phyloP scores from a whole-genome alignment of 2,113 vertebrate species.

The Elanus axillaris region DNA sequence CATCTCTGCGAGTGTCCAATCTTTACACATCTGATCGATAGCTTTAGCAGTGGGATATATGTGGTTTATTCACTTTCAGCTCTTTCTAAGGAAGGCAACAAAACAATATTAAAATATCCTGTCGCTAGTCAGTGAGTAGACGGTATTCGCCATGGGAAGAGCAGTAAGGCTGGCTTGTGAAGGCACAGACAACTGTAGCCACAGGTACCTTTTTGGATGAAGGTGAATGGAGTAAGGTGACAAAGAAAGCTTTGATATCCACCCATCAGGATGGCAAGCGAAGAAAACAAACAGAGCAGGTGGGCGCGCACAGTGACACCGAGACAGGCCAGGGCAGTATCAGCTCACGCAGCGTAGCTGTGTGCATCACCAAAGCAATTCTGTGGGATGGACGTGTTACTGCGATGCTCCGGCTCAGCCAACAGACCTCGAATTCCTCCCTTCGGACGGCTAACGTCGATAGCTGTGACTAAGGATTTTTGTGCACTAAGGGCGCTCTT shows the following conservation, averaged over 20 bases:
- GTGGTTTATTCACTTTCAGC: not conserved
- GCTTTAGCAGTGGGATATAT: not conserved
- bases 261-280: not conserved
- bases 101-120: not conserved
- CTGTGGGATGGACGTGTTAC: accelerated
- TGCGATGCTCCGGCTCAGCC: accelerated
- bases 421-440: not conserved
- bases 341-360: not conserved
- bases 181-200: not conserved
- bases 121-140: not conserved
- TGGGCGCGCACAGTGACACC: not conserved
- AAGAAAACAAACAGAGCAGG: not conserved
- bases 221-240: not conserved
- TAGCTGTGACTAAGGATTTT: not conserved
- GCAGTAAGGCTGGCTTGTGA: not conserved
- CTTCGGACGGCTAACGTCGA: not conserved
- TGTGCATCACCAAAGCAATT: accelerated
- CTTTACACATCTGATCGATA: not conserved
- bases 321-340: not conserved
- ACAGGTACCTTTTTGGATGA: not conserved
- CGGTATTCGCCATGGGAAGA: not conserved
- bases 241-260: not conserved
- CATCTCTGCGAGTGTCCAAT: not conserved
- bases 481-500: not conserved
- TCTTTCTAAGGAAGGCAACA: not conserved